These are phyloP conservation scores for Lasioglossum figueresi DNA, from an alignment of 2,888 invertebrate species.

Conservation along the genomic window DNA sequence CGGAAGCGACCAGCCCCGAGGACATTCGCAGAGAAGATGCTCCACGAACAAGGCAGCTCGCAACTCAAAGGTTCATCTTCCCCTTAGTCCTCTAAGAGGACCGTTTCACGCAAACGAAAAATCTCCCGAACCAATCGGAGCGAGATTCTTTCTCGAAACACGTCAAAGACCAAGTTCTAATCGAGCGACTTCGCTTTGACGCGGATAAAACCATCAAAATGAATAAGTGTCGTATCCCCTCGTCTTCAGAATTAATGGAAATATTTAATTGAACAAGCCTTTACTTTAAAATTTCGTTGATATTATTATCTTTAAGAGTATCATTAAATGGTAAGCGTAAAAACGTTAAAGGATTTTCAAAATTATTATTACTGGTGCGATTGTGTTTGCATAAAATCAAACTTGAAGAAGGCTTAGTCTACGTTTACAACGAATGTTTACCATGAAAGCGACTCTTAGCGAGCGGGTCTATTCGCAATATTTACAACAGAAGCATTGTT, in stretches of 20 bases:
- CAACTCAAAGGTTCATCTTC: not conserved
- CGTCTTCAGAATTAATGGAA: not conserved
- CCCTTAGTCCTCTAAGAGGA: not conserved
- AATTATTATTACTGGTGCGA: not conserved
- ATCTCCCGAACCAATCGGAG: not conserved
- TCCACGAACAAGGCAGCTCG: not conserved
- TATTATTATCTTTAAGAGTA: not conserved
- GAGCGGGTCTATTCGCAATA: not conserved
- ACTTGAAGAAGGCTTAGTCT: not conserved
- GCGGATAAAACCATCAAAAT: not conserved
- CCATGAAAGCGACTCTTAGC: not conserved
- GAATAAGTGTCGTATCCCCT: not conserved
- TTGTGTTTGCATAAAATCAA: not conserved
- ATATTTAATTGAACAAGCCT: not conserved
- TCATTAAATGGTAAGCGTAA: not conserved
- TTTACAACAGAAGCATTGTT: slow-evolving; percentile 4
- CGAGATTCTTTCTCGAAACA: not conserved
- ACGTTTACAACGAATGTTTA: not conserved
- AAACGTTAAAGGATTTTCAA: too few species aligned
- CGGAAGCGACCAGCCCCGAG: not conserved
- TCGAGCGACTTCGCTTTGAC: not conserved
- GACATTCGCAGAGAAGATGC: slow-evolving; percentile 11
- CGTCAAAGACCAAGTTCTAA: not conserved
- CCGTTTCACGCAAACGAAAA: not conserved
- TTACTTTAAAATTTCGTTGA: not conserved